phyloP scores from a whole-genome alignment of 2,797 vertebrate species.

The Helostoma temminkii region DNA sequence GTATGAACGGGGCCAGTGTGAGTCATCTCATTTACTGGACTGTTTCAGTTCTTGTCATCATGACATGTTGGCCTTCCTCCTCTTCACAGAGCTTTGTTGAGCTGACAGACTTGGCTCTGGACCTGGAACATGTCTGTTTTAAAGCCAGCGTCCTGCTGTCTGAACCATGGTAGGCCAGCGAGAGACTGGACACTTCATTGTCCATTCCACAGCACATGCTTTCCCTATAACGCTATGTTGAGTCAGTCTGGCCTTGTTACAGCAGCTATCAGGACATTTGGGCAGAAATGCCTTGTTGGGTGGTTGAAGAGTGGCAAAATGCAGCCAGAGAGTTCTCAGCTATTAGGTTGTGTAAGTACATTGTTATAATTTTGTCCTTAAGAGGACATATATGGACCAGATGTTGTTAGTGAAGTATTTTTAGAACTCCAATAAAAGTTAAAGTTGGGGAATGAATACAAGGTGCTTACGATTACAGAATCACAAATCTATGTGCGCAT shows the following conservation, averaged over 20 bases:
- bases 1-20: constrained; percentile 7
- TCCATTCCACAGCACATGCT: constrained; percentile 53
- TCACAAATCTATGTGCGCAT: neutral
- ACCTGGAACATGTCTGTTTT: constrained; percentile 22
- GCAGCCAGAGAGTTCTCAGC: constrained; percentile 5
- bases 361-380: constrained; percentile 4
- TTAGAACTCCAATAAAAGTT: neutral
- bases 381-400: constrained; percentile 11
- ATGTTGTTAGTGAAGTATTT: neutral
- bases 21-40: constrained; percentile 35
- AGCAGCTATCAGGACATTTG: constrained; percentile 25
- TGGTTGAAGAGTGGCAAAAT: neutral
- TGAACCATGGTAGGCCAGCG: constrained; percentile 28
- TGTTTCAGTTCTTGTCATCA: constrained; percentile 16
- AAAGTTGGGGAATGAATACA: neutral
- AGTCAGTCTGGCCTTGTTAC: constrained; percentile 24
- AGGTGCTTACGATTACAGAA: neutral
- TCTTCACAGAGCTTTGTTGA: constrained; percentile 20
- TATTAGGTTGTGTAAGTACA: neutral
- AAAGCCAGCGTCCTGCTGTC: constrained; percentile 43
- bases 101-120: constrained; percentile 31
- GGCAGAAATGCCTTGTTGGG: constrained; percentile 21
- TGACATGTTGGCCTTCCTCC: constrained; percentile 10
- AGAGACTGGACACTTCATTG: constrained; percentile 33
- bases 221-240: constrained; percentile 58